Evolutionary conservation across 2,797 vertebrate species (phyloP).

Genomic region (Leucoraja ocellata): DNA sequence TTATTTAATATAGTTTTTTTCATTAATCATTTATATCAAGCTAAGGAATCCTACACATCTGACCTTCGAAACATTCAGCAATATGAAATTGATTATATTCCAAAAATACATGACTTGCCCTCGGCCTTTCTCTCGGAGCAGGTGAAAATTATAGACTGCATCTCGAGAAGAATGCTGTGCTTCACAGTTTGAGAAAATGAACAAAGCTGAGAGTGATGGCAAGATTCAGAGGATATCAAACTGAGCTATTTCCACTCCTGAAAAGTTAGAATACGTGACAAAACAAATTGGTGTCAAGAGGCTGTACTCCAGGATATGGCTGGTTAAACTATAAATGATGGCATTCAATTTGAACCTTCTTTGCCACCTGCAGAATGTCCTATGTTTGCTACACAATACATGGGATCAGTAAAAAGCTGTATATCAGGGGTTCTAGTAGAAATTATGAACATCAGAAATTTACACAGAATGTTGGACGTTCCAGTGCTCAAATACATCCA

Average conservation of each 20-base stretch:
- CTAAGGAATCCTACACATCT: neutral
- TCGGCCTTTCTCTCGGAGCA: slow-evolving; percentile 50
- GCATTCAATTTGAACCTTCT: neutral
- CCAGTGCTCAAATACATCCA: too few relatives aligned
- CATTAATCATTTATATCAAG: slow-evolving; percentile 6
- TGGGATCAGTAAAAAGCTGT: neutral
- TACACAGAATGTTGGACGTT: neutral
- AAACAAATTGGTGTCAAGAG: neutral
- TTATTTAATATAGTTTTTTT: neutral
- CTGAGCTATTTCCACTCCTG: slow-evolving; percentile 1
- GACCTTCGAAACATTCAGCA: slow-evolving; percentile 47
- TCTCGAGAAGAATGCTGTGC: slow-evolving; percentile 51
- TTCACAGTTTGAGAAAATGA: slow-evolving; percentile 39
- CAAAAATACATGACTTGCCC: slow-evolving; percentile 57
- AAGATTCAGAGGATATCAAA: slow-evolving; percentile 7
- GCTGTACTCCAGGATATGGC: neutral
- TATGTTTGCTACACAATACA: too few relatives aligned
- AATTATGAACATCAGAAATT: neutral
- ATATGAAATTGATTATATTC: slow-evolving; percentile 60
- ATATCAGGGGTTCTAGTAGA: neutral
- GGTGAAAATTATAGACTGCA: slow-evolving; percentile 55
- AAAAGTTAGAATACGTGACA: neutral
- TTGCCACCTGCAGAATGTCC: neutral
- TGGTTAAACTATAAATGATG: neutral
- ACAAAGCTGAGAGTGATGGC: slow-evolving; percentile 32